phyloP scores from a whole-genome alignment of 2,797 vertebrate genomes.

The Chaenodraco wilsoni region DNA sequence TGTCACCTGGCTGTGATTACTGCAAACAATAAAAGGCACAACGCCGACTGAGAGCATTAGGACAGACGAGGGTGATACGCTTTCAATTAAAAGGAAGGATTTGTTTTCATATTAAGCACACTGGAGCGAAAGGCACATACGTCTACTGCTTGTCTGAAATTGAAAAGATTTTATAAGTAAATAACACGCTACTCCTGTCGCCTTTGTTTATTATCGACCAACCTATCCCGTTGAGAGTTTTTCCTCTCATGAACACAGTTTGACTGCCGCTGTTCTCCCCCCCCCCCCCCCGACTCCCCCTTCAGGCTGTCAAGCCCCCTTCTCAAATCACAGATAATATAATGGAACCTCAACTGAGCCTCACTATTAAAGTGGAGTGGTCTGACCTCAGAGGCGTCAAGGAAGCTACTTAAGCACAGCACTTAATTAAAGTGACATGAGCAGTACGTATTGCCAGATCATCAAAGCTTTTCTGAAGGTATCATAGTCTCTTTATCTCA shows the following conservation, averaged over 20 bases:
- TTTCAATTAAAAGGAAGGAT: conserved; percentile 69
- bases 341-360: conserved; percentile 56
- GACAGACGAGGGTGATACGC: conserved; percentile 38
- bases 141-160: conserved; percentile 24
- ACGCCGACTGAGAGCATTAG: conserved; percentile 68
- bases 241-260: background rate
- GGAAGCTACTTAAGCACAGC: conserved; percentile 57
- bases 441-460: conserved; percentile 35
- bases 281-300: background rate
- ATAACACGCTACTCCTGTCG: conserved; percentile 19
- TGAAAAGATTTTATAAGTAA: conserved; percentile 51
- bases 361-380: conserved; percentile 49
- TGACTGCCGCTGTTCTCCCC: conserved; percentile 13
- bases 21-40: conserved; percentile 52
- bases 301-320: conserved; percentile 39
- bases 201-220: conserved; percentile 35
- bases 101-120: conserved; percentile 33
- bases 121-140: conserved; percentile 13
- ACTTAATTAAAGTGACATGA: conserved; percentile 66
- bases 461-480: conserved; percentile 63
- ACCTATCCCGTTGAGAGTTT: conserved; percentile 34
- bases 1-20: conserved; percentile 62
- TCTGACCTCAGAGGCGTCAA: conserved; percentile 57
- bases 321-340: conserved; percentile 67
- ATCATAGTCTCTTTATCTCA: conserved; percentile 47